Conservation (phyloP, 2,888 invertebrate species). For the Metalampra italica region DNA sequence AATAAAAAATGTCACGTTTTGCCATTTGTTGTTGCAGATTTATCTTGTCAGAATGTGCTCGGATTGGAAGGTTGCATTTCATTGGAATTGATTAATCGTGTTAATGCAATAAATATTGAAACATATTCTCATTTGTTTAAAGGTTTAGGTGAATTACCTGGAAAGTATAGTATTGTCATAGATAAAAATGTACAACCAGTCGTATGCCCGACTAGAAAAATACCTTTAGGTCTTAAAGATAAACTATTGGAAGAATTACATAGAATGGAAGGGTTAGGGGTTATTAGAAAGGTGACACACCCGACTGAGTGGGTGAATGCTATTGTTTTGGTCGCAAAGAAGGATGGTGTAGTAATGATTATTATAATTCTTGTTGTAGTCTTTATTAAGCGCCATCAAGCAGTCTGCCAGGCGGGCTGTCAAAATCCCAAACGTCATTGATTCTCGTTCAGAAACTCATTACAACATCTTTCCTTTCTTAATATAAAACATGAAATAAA, state of each 20-base stretch:
- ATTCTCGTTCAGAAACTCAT: no score
- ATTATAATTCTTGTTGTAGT: no score
- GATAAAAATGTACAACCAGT: constrained; percentile 14
- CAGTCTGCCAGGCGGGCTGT: no score
- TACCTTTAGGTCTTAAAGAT: constrained; percentile 19
- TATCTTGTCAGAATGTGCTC: constrained; percentile 3
- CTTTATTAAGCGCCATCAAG: no score
- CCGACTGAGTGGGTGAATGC: constrained; percentile 21
- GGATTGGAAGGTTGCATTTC: constrained; percentile 1
- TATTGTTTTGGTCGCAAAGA: constrained; percentile 18
- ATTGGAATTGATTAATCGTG: background rate
- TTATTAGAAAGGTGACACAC: constrained; percentile 15
- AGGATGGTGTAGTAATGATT: no score
- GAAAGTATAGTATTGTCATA: constrained; percentile 16
- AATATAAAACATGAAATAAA: no score
- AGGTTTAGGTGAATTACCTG: constrained; percentile 19
- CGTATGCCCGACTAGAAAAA: constrained; percentile 17
- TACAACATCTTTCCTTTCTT: no score
- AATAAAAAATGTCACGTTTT: no score
- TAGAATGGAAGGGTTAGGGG: constrained; percentile 12
- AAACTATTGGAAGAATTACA: constrained; percentile 11
- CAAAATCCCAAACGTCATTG: no score
- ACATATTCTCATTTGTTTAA: constrained; percentile 16
- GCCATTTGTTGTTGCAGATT: no score
- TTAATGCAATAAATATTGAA: constrained; percentile 1